These are phyloP conservation scores for Drosophila bunnanda DNA, from an alignment of 2,888 invertebrate genomes.

Conservation along the genomic window DNA sequence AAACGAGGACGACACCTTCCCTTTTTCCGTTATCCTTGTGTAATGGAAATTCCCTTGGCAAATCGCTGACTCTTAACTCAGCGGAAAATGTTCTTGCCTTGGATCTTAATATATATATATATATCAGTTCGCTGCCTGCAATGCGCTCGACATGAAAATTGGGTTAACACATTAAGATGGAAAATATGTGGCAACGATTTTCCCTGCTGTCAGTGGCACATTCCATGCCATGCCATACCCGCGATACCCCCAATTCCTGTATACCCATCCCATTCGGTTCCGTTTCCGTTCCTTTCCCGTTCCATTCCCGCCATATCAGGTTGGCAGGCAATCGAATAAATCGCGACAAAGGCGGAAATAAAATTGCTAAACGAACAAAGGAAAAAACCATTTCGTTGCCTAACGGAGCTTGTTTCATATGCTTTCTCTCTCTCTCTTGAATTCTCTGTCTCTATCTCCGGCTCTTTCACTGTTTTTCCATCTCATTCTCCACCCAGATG, in stretches of 20 bases:
- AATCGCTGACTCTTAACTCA: slow-evolving; percentile 53
- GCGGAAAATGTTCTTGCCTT: slow-evolving; percentile 50
- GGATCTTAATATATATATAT: slow-evolving; percentile 11
- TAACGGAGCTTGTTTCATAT: slow-evolving; percentile 34
- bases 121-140: slow-evolving; percentile 13
- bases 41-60: slow-evolving; percentile 28
- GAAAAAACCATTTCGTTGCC: slow-evolving; percentile 55
- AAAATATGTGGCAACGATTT: slow-evolving; percentile 44
- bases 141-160: slow-evolving; percentile 66
- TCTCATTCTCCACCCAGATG: slow-evolving; percentile 3
- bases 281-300: slow-evolving; percentile 17
- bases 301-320: slow-evolving; percentile 45
- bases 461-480: not conserved
- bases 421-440: not conserved
- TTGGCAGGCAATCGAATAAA: slow-evolving; percentile 75
- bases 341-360: slow-evolving; percentile 78
- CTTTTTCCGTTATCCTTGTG: not conserved
- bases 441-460: not conserved
- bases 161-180: slow-evolving; percentile 73
- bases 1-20: slow-evolving; percentile 22
- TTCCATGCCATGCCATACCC: slow-evolving; percentile 13
- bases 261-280: slow-evolving; percentile 15
- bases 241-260: not conserved
- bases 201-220: slow-evolving; percentile 40
- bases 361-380: slow-evolving; percentile 73